Evolutionary conservation across 2,797 vertebrate species (phyloP).

Genomic region (Selene dorsalis): DNA sequence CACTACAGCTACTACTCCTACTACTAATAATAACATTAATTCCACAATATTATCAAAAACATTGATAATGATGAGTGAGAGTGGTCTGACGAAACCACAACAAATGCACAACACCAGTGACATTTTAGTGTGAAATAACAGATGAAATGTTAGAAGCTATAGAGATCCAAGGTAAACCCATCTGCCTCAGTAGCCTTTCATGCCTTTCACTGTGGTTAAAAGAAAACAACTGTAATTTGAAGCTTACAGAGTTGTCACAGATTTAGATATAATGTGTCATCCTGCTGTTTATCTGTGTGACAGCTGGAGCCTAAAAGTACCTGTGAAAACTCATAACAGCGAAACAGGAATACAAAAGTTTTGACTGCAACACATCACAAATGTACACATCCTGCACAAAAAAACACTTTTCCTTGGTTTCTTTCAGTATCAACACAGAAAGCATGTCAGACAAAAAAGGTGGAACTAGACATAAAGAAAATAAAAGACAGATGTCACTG

Average conservation of each 20-base stretch:
- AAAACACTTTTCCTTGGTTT: conserved; percentile 23
- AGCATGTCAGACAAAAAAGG: conserved; percentile 30
- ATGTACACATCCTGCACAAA: neutral
- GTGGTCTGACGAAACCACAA: neutral
- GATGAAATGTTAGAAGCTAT: neutral
- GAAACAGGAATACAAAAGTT: conserved; percentile 15
- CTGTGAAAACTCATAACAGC: neutral
- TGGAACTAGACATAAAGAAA: conserved; percentile 4
- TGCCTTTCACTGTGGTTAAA: neutral
- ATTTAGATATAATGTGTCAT: neutral
- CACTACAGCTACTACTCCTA: no score
- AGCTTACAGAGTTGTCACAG: neutral
- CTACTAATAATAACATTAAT: neutral
- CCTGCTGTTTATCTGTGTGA: conserved; percentile 2
- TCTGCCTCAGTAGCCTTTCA: neutral
- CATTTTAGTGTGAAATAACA: neutral
- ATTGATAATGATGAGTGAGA: neutral
- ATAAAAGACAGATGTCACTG: conserved; percentile 31
- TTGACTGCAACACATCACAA: conserved; percentile 19
- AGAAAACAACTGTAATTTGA: neutral
- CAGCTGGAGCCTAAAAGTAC: neutral
- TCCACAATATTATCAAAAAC: neutral
- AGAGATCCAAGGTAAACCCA: neutral
- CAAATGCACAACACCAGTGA: neutral
- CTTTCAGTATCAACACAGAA: conserved; percentile 14